phyloP scores from a whole-genome alignment of 1,140 invertebrate species.

The Microplitis mediator region DNA sequence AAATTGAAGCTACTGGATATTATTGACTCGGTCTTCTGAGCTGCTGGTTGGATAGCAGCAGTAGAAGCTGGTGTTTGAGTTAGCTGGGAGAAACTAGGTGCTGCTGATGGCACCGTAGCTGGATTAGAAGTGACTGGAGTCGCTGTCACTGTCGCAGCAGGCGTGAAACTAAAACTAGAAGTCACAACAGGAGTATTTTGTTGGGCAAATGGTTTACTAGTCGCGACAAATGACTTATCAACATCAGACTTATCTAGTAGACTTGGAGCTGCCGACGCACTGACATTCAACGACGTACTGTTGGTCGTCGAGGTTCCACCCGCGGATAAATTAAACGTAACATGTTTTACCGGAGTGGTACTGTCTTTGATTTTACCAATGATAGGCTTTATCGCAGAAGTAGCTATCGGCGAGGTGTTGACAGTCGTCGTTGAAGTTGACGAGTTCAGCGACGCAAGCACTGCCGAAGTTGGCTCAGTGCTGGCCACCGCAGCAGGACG shows the following conservation, averaged over 20 bases:
- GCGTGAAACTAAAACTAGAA: too few species aligned
- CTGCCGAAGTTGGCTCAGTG: conserved; percentile 19
- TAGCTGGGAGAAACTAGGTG: too few species aligned
- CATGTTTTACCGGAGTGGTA: conserved; percentile 39
- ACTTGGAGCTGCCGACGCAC: neutral
- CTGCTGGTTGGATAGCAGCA: too few species aligned
- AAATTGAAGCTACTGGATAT: too few species aligned
- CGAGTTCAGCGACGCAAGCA: conserved; percentile 42
- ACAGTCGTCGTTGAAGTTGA: conserved; percentile 50
- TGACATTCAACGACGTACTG: neutral
- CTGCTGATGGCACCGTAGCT: too few species aligned
- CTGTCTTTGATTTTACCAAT: conserved; percentile 32
- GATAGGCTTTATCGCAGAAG: conserved; percentile 47
- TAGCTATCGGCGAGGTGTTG: conserved; percentile 54
- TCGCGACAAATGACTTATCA: too few species aligned
- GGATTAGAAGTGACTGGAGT: too few species aligned
- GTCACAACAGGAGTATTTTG: neutral
- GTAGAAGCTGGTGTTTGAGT: too few species aligned
- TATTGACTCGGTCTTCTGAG: too few species aligned
- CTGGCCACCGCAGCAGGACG: conserved; percentile 1
- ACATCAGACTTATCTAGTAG: neutral
- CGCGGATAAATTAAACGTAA: conserved; percentile 44
- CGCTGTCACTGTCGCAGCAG: too few species aligned
- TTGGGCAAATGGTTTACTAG: neutral
- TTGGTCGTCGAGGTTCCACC: neutral